These are phyloP conservation scores for Hippocampus mohnikei DNA, from an alignment of 2,113 vertebrate genomes.

Conservation along the genomic window DNA sequence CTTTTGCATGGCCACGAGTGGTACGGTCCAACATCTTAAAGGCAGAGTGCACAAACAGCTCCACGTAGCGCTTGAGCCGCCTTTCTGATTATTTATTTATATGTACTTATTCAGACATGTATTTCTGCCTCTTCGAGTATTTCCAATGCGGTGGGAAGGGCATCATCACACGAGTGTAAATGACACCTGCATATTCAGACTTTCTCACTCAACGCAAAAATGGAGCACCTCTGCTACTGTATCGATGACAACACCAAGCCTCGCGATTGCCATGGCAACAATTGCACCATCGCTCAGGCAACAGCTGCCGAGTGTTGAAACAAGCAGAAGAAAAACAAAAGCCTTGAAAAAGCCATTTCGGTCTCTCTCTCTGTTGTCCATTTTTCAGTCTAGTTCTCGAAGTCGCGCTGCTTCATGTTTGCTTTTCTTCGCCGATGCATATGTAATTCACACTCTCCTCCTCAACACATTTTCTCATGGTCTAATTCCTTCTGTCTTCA, in stretches of 20 bases:
- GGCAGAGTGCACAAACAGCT: constrained; percentile 50
- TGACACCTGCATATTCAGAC: constrained; percentile 14
- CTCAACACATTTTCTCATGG: constrained; percentile 63
- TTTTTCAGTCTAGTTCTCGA: constrained; percentile 19
- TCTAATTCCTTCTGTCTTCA: constrained; percentile 68
- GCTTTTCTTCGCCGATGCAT: constrained; percentile 61
- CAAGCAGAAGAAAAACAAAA: constrained; percentile 50
- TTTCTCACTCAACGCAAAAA: constrained; percentile 8
- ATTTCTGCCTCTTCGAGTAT: constrained; percentile 3
- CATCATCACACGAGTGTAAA: constrained; percentile 24
- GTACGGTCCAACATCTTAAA: constrained; percentile 73
- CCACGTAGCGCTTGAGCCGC: background rate
- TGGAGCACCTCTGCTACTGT: constrained; percentile 12
- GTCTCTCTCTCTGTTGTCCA: constrained; percentile 15
- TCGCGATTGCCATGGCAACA: constrained; percentile 74
- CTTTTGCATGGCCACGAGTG: constrained; percentile 47
- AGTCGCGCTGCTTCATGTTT: constrained; percentile 32
- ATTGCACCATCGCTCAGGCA: constrained; percentile 78
- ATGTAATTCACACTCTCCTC: constrained; percentile 67
- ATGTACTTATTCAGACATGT: constrained; percentile 12
- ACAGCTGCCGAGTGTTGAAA: constrained; percentile 73
- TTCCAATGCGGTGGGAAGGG: background rate
- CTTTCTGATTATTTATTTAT: constrained; percentile 15
- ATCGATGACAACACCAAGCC: constrained; percentile 70
- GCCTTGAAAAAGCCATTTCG: constrained; percentile 37